Evolutionary conservation across 1,140 invertebrate genomes (phyloP), one percentile per base, ranked within the genome.

Genomic region (Lerema accius): DNA sequence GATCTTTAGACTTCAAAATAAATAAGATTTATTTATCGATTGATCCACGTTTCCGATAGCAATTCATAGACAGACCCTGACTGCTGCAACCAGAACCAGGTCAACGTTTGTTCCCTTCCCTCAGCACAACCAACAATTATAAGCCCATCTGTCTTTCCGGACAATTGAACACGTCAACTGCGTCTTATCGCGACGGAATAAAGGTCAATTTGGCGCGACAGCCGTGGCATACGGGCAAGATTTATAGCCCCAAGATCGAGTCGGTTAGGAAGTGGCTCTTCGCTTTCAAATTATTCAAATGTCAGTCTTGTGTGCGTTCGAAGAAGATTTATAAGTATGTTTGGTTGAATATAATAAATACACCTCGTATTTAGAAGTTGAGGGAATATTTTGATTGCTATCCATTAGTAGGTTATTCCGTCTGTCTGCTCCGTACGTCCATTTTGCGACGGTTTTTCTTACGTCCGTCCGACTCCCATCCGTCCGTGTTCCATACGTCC

Each of bases 131-230:
- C 17, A 42, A 14, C 63, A 65, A 69, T 73, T 73, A 73, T 59
- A 69, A 67, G 32, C 45, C 65, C 64, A 73, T 73, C 67, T 65
- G 64, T 73, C 71, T 70, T 51, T 71, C 67, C 64, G 58, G 61
- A 60, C 67, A 67, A 71, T 65, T 67, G 69, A 62, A 23, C 37
- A 43, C 17, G 42, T 58, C 55, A 14, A 15, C 17, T 14, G 50
- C 15, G 26, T 43, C 40, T 58, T 58, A 46, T 56, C 48, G 11
- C 35, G 4, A 11, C 16, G 39, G 14, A 11, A 50, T 67, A 67
- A 67, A 56, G 45, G 46, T 45, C 59, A 67, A 43, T 67, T 58
- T 53, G 14, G 23, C 23, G 42, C 23, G 60, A 51, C 16, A 50
- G 32, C 11, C 15, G 28, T 15, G 16, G 23, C 4, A 48, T 65